Conservation (phyloP, 1,140 invertebrate species). For the Myzus persicae region DNA sequence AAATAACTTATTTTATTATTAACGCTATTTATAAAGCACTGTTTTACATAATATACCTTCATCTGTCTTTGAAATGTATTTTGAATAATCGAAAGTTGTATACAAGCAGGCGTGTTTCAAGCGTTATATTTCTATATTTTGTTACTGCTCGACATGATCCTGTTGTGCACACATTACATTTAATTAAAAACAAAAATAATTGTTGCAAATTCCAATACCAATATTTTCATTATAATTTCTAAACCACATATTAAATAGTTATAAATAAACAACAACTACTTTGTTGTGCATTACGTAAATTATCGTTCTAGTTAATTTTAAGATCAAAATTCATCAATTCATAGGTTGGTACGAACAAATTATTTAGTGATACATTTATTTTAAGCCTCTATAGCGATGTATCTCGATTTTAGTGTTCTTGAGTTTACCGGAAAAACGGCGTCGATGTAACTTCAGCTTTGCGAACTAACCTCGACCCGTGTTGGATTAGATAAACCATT, state of each 20-base stretch:
- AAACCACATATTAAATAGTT: neutral
- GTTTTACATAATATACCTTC: neutral
- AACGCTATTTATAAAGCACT: neutral
- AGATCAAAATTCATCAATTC: neutral
- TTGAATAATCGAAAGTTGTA: constrained; percentile 1
- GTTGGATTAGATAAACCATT: neutral
- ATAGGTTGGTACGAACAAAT: no score
- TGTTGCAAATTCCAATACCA: neutral
- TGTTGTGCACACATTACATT: neutral
- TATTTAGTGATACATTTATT: no score
- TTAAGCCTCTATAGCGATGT: neutral
- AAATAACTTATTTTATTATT: neutral
- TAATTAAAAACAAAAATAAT: neutral
- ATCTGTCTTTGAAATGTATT: neutral
- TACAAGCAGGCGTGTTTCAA: no score
- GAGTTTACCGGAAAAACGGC: neutral
- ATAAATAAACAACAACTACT: neutral
- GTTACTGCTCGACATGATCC: neutral
- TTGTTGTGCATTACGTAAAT: neutral
- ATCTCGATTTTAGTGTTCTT: neutral
- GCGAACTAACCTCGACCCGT: neutral
- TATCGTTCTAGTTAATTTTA: neutral
- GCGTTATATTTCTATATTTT: no score
- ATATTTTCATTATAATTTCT: neutral
- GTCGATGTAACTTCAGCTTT: neutral